A percentile compares a stretch with the other conserved stretches of the same genome.
These are phyloP conservation scores for Nerophis lumbriciformis DNA, from an alignment of 2,113 vertebrate genomes.

Conservation along the genomic window DNA sequence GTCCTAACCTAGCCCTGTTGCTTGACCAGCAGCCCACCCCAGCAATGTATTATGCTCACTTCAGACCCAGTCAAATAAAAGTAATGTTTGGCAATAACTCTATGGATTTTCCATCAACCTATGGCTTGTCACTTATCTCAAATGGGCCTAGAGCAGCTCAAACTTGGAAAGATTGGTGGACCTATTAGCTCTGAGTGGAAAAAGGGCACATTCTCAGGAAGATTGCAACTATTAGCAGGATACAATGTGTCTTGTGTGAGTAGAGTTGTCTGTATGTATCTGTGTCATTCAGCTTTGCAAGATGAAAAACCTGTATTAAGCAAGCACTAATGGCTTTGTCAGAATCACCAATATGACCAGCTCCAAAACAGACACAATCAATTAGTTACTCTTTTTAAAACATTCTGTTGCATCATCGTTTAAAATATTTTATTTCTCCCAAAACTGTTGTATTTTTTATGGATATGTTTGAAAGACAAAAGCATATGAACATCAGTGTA, in stretches of 20 bases:
- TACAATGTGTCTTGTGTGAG: constrained; percentile 5
- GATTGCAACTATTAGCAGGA: constrained; percentile 21
- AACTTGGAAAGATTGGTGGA: constrained; percentile 61
- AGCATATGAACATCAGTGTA: no score
- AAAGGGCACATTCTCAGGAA: constrained; percentile 50
- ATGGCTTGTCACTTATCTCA: constrained; percentile 63
- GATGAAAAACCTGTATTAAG: constrained; percentile 32
- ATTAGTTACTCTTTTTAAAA: background rate
- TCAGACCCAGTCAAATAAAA: constrained; percentile 69
- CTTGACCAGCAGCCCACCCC: constrained; percentile 30
- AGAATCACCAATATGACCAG: constrained; percentile 6
- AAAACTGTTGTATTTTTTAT: no score
- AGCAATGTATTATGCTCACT: constrained; percentile 42
- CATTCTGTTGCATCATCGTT: no score
- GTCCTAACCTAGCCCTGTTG: constrained; percentile 25
- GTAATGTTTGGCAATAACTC: constrained; percentile 71
- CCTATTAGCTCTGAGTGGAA: constrained; percentile 44
- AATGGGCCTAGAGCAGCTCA: constrained; percentile 33
- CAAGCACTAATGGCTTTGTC: constrained; percentile 34
- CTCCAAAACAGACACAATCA: constrained; percentile 19
- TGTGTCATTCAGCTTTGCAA: constrained; percentile 36
- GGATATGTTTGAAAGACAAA: no score
- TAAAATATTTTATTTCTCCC: no score
- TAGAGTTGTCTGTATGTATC: background rate
- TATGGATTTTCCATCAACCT: constrained; percentile 78